phyloP scores from a whole-genome alignment of 2,113 vertebrate genomes.

The Callaeas wilsoni region DNA sequence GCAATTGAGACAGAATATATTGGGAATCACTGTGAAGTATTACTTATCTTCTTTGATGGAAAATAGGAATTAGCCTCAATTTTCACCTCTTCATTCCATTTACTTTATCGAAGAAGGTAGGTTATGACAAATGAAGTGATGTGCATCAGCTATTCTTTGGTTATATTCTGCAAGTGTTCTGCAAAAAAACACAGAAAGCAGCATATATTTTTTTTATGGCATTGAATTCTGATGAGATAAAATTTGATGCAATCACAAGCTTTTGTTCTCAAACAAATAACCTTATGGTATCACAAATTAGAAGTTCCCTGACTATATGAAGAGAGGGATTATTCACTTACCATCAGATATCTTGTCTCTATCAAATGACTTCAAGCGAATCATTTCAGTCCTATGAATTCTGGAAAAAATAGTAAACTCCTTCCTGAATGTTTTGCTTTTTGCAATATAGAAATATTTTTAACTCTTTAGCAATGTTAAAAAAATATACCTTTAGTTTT shows the following conservation, averaged over 20 bases:
- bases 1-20: neutral
- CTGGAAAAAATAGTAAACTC: neutral
- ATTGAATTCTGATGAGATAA: neutral
- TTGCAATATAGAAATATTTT: neutral
- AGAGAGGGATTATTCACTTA: neutral
- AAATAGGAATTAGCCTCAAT: neutral
- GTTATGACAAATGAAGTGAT: neutral
- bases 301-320: neutral
- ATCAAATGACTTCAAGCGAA: neutral
- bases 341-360: neutral
- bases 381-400: neutral
- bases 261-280: neutral
- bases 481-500: neutral
- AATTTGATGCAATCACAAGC: neutral
- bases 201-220: neutral
- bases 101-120: neutral
- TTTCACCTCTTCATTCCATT: neutral
- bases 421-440: neutral
- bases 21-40: neutral
- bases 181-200: neutral
- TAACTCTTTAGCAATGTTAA: neutral
- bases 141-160: neutral
- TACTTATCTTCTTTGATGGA: neutral
- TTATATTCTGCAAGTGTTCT: neutral
- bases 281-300: neutral